Evolutionary conservation across 2,797 vertebrate species (phyloP), one percentile per base, ranked within the genome.

Genomic region (Sebastes iracundus): DNA sequence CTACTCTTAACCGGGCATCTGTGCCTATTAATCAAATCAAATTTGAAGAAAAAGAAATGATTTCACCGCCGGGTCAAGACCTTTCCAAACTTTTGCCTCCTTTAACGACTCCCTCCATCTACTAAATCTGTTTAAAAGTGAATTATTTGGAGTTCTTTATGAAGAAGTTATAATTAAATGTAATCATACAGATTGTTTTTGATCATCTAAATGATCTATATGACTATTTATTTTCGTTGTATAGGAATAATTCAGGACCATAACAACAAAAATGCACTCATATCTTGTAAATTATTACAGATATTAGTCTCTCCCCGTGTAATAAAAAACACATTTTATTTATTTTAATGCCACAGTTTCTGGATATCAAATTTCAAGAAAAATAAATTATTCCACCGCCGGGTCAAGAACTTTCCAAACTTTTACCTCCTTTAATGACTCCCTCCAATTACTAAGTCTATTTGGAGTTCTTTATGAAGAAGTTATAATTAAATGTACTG

Each of bases 1-100:
- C 2, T 84, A 58, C 81, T 79, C 73, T 81, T 82, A 75, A 88
- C 73, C 27, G 60, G 71, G 75, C 80, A 75, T 86, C 76, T 84
- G 49, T 72, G 58, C 16, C 3, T 42, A 76, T 84, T 53, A 81
- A 80, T 88, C 85, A 79, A 66, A 71, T 82, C 64, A 78, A 80
- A 82, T 80, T 68, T 79, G 8, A 62, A 63, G 35, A 62, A 65
- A 70, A 80, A 70, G 2, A 63, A 65, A 66, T 70, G 12, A 75
- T 85, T 88, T 82, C 46, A 53, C 25, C 42, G 58, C 58, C 20
- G 30, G 56, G 35, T 72, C 65, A 67, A 33, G 16, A 63, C 60
- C 56, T 27, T 53, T 42, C 2, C 5, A 72, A 72, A 72, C 33
- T 6, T 67, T 65, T 73, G 42, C 4, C 13, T 63, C 38, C 20